Percentiles rank a stretch among this genome's conserved stretches.
Conservation (phyloP, 2,888 invertebrate species). For the Gandaritis pyraliata region DNA sequence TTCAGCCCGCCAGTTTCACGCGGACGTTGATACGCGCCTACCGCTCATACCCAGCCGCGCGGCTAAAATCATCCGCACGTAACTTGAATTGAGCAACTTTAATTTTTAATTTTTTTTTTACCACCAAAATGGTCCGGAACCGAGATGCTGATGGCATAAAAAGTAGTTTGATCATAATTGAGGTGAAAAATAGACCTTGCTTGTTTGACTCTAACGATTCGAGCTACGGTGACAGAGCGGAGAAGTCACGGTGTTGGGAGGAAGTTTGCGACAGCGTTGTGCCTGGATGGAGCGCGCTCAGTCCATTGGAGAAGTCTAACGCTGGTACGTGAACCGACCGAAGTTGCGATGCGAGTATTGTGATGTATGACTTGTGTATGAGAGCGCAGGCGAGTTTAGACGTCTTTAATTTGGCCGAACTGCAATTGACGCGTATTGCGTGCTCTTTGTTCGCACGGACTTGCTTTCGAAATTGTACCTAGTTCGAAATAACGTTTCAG, state of each 20-base stretch:
- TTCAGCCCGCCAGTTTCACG: slow-evolving; percentile 76
- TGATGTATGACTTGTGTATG: slow-evolving; percentile 18
- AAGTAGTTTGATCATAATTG: slow-evolving; percentile 70
- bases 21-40: slow-evolving; percentile 70
- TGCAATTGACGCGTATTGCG: slow-evolving; percentile 73
- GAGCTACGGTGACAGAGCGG: slow-evolving; percentile 74
- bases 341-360: slow-evolving; percentile 54
- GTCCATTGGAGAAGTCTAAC: slow-evolving; percentile 69
- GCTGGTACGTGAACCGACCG: slow-evolving; percentile 71
- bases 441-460: slow-evolving; percentile 73
- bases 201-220: slow-evolving; percentile 74
- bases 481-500: slow-evolving; percentile 66
- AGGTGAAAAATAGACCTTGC: slow-evolving; percentile 75
- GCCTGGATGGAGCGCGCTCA: slow-evolving; percentile 73
- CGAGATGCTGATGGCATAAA: slow-evolving; percentile 75
- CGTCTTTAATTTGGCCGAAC: slow-evolving; percentile 57
- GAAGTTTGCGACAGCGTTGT: slow-evolving; percentile 77
- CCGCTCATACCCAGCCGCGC: slow-evolving; percentile 54
- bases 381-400: slow-evolving; percentile 34
- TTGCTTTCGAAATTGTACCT: slow-evolving; percentile 73
- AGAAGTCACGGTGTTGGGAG: slow-evolving; percentile 78
- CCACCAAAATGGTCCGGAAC: slow-evolving; percentile 66
- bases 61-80: slow-evolving; percentile 57
- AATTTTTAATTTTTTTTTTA: slow-evolving; percentile 28
- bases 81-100: slow-evolving; percentile 39